These are phyloP conservation scores for Volucella zonaria DNA, from an alignment of 2,888 invertebrate genomes.

Conservation along the genomic window DNA sequence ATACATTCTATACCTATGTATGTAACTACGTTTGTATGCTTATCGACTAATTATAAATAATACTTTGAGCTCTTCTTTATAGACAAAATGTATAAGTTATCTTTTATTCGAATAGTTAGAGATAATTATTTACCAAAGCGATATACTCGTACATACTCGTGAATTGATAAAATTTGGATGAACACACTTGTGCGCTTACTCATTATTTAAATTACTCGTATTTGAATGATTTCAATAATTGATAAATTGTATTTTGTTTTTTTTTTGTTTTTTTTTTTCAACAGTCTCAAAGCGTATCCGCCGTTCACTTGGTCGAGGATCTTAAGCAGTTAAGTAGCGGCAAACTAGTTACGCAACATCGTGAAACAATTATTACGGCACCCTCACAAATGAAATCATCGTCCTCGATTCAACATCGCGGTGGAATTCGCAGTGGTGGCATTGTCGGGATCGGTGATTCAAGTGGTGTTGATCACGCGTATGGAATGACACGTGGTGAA, in stretches of 20 bases:
- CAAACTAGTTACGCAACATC: conserved; percentile 84
- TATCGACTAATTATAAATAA: conserved; percentile 2
- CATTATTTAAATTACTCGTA: too few species aligned
- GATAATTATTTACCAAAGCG: conserved; percentile 1
- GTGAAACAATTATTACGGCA: conserved; percentile 78
- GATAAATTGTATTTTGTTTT: background rate
- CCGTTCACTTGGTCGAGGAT: conserved; percentile 93
- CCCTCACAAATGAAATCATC: conserved; percentile 69
- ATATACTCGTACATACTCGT: too few species aligned
- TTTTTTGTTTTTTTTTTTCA: background rate
- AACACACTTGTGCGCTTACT: too few species aligned
- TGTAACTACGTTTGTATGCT: background rate
- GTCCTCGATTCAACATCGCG: conserved; percentile 60
- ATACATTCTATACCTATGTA: too few species aligned
- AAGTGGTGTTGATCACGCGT: conserved; percentile 46
- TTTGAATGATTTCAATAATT: too few species aligned
- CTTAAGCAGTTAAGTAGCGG: conserved; percentile 88
- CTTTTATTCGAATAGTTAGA: conserved; percentile 8
- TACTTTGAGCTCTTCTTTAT: background rate
- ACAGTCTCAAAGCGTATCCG: conserved; percentile 91
- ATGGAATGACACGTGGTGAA: conserved; percentile 50
- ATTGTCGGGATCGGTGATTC: conserved; percentile 29
- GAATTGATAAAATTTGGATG: too few species aligned
- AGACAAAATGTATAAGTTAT: background rate
- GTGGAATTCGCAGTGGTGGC: conserved; percentile 75